These are phyloP conservation scores for Odontesthes bonariensis DNA, from an alignment of 2,113 vertebrate species.

Conservation along the genomic window DNA sequence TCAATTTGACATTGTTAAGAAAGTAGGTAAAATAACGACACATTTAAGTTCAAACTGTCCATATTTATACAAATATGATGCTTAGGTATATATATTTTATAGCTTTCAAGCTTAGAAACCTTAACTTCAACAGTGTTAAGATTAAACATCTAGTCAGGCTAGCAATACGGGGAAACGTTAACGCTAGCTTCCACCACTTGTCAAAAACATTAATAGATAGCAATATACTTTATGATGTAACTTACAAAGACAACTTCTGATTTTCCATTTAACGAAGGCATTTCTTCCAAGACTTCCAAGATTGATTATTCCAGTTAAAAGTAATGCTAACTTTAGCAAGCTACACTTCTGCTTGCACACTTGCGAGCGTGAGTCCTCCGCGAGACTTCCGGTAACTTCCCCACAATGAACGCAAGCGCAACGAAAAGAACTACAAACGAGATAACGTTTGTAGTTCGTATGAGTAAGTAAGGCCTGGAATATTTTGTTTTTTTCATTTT, in stretches of 20 bases:
- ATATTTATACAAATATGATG: background rate
- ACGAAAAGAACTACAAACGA: slow-evolving; percentile 1
- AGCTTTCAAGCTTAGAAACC: background rate
- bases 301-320: background rate
- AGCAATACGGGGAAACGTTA: background rate
- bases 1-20: background rate
- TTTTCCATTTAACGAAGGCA: slow-evolving; percentile 74
- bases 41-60: rapidly evolving
- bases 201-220: background rate
- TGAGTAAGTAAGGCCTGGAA: background rate
- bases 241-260: slow-evolving; percentile 82
- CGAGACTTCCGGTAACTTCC: slow-evolving; percentile 32
- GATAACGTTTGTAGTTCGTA: slow-evolving; percentile 19
- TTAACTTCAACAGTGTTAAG: background rate
- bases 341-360: slow-evolving; percentile 38
- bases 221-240: background rate
- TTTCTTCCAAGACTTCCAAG: slow-evolving; percentile 24
- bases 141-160: background rate
- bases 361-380: slow-evolving; percentile 40
- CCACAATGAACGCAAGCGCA: background rate
- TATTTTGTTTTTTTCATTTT: background rate
- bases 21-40: background rate
- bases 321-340: slow-evolving; percentile 21
- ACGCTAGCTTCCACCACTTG: background rate
- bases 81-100: background rate